A percentile compares a stretch with the other conserved stretches of the same genome.
These are phyloP conservation scores for Champsocephalus esox DNA, from an alignment of 2,797 vertebrate genomes.

Conservation along the genomic window DNA sequence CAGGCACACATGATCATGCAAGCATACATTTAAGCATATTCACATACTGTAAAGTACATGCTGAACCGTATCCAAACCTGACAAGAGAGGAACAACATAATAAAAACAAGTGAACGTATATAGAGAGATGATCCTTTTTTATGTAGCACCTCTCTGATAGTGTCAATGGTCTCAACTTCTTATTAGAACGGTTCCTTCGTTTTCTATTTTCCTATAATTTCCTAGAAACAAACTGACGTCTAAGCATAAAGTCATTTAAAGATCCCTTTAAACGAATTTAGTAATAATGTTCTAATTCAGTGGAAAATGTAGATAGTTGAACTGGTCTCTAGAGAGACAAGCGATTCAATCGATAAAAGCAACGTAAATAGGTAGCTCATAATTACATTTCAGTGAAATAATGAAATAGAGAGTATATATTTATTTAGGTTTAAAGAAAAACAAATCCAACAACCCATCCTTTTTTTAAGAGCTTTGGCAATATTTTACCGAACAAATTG, in stretches of 20 bases:
- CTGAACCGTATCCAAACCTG: conserved; percentile 14
- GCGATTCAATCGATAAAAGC: conserved; percentile 1
- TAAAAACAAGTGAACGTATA: background rate
- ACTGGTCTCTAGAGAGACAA: background rate
- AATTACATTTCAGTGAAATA: background rate
- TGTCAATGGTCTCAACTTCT: background rate
- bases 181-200: too few species aligned
- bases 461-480: background rate
- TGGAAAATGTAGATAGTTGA: background rate
- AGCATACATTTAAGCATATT: conserved; percentile 32
- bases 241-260: background rate
- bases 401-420: background rate
- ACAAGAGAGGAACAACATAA: background rate
- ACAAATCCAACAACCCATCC: background rate
- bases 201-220: background rate
- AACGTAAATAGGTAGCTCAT: background rate
- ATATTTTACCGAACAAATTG: background rate
- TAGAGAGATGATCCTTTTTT: background rate
- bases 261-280: conserved; percentile 2
- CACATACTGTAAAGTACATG: conserved; percentile 13
- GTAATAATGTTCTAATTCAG: background rate
- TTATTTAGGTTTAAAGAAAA: background rate
- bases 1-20: conserved; percentile 19
- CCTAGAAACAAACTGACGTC: background rate
- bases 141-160: background rate